Evolutionary conservation across 2,113 vertebrate species (phyloP), one percentile per base, ranked within the genome.

Genomic region (Pelecanoides urinatrix): DNA sequence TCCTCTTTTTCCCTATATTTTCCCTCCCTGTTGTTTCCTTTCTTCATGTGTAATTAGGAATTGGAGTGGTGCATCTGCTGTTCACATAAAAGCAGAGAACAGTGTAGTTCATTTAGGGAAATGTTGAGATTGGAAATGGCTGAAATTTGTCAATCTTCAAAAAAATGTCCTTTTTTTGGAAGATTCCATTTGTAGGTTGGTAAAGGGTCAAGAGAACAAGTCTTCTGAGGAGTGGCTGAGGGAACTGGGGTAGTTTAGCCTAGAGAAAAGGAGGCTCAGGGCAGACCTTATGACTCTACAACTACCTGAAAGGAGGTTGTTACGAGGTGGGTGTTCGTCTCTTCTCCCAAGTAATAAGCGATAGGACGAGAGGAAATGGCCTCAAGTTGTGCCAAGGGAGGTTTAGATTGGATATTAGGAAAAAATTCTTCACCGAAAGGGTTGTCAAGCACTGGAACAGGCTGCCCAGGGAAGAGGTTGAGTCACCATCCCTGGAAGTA

Each of bases 271-370:
- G 32, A 50, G 52, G 11, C 27, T 70, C 2, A 53, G 32, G 68
- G 52, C 15, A 5, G 15, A 87, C 56, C 2, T 70, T 52, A 27
- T 11, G 0, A 1, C 15, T 44, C 29, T 61, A 13, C 30, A 74
- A 13, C 44, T 82, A 3, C 26, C n/a, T 62, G 71, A 56, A 85
- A 88, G 16, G n/a, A 86, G 26, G 14, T 8, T 74, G 36, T 25
- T 74, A 32, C 0, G 2, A 61, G 22, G 14, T 27, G 16, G 22
- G 5, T 1, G 5, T 45, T 3, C 1, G 4, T 45, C 27, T 36
- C 7, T 67, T 87, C 38, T 36, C n/a, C 32, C 9, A 49, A 23
- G 30, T 62, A 38, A 11, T 10, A 32, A 65, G 25, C 1, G 5
- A 38, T 8, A 70, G 38, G 20, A 49, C 0, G 1, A 45, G 59